Conservation (phyloP, 1,140 invertebrate genomes). For the Condylostylus longicornis region DNA sequence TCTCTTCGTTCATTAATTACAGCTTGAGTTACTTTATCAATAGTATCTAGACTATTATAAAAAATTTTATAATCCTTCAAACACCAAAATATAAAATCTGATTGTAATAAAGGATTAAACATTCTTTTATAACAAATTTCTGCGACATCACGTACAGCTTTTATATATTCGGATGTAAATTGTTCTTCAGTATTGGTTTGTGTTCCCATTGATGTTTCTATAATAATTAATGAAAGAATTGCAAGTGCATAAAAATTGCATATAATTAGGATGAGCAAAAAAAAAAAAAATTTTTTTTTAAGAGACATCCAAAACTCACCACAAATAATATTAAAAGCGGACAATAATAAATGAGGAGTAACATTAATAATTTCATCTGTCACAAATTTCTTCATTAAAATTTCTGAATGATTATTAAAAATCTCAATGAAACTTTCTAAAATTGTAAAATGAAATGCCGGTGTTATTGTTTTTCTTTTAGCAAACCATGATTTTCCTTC, state of each 20-base stretch:
- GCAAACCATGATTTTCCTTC: conserved; percentile 47
- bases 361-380: conserved; percentile 40
- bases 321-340: conserved; percentile 66
- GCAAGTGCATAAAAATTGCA: too few species aligned
- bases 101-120: conserved; percentile 26
- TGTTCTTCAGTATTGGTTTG: conserved; percentile 46
- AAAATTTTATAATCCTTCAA: conserved; percentile 32
- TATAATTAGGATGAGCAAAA: too few species aligned
- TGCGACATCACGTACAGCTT: conserved; percentile 37
- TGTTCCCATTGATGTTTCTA: conserved; percentile 58
- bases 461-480: conserved; percentile 55
- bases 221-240: too few species aligned
- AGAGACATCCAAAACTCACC: conserved; percentile 36
- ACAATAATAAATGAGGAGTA: conserved; percentile 46
- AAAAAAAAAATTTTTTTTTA: neutral
- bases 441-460: conserved; percentile 63
- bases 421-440: conserved; percentile 53
- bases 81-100: conserved; percentile 30
- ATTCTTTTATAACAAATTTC: conserved; percentile 14
- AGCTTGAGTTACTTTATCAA: conserved; percentile 47
- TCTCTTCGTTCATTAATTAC: conserved; percentile 34
- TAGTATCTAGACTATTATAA: conserved; percentile 38
- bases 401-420: conserved; percentile 51
- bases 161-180: conserved; percentile 54
- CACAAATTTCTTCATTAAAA: conserved; percentile 37